Conservation (phyloP, 2,888 invertebrate genomes). For the Drosophila ustulata region DNA sequence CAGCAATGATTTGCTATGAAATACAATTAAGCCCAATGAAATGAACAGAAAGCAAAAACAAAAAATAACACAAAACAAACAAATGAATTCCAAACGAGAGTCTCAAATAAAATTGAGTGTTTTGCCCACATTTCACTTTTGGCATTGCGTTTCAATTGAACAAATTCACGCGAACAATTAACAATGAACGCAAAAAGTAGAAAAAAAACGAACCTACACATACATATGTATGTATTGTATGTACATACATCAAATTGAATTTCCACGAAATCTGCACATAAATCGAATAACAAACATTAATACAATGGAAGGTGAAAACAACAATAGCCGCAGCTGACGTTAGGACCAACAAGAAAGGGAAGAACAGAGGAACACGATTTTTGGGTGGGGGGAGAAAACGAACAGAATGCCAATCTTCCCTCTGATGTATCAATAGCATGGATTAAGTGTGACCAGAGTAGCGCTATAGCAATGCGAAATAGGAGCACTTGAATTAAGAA, state of each 20-base stretch:
- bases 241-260: conserved; percentile 51
- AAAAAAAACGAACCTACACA: conserved; percentile 22
- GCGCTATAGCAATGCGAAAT: not conserved
- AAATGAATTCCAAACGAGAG: conserved; percentile 52
- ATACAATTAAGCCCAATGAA: conserved; percentile 35
- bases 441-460: conserved; percentile 18
- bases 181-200: conserved; percentile 59
- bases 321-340: conserved; percentile 40
- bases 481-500: not conserved
- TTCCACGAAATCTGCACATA: conserved; percentile 66
- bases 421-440: conserved; percentile 7
- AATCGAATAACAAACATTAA: conserved; percentile 57
- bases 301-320: conserved; percentile 46
- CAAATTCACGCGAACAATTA: conserved; percentile 83
- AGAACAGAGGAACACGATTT: not conserved
- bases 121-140: conserved; percentile 81
- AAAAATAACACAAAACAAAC: conserved; percentile 28
- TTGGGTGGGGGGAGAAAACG: not conserved
- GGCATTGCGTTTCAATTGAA: conserved; percentile 80
- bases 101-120: conserved; percentile 64
- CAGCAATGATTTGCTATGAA: conserved; percentile 45
- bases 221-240: conserved; percentile 7
- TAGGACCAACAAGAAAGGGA: conserved; percentile 19
- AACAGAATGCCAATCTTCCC: conserved; percentile 6
- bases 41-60: conserved; percentile 9